Conservation (phyloP, 2,888 invertebrate genomes). For the Phoronis australis region DNA sequence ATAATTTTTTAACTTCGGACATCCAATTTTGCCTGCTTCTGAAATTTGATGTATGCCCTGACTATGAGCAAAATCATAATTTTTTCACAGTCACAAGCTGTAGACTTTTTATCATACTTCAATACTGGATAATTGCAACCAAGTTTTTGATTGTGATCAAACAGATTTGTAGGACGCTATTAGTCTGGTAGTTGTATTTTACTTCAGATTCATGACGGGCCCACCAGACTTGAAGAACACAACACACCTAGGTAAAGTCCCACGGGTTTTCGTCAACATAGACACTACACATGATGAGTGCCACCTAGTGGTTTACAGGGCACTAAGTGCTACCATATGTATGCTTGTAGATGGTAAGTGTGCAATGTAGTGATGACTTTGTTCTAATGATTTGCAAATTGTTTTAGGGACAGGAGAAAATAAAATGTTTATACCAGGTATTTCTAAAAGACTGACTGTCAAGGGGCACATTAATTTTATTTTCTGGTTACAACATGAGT, state of each 20-base stretch:
- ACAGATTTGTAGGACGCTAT: not conserved
- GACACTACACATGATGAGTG: slow-evolving; percentile 59
- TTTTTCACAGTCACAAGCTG: not conserved
- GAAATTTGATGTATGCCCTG: not conserved
- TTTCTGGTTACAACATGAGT: no score
- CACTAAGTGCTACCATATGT: slow-evolving; percentile 78
- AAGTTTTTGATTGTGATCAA: not conserved
- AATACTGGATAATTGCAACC: no score
- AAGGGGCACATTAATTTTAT: no score
- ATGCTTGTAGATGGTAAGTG: slow-evolving; percentile 72
- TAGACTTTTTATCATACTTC: no score
- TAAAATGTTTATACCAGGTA: no score
- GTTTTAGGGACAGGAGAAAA: no score
- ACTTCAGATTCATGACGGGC: slow-evolving; percentile 64
- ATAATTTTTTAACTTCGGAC: no score
- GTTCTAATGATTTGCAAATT: no score
- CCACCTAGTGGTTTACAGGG: slow-evolving; percentile 77
- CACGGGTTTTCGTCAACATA: slow-evolving; percentile 66
- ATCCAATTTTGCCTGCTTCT: no score
- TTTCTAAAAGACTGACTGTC: no score
- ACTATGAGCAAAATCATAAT: not conserved
- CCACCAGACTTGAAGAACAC: slow-evolving; percentile 60
- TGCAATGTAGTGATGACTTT: not conserved
- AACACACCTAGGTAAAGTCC: slow-evolving; percentile 61
- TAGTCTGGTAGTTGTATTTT: no score